phyloP scores from a whole-genome alignment of 2,113 vertebrate species.

The Candoia aspera region DNA sequence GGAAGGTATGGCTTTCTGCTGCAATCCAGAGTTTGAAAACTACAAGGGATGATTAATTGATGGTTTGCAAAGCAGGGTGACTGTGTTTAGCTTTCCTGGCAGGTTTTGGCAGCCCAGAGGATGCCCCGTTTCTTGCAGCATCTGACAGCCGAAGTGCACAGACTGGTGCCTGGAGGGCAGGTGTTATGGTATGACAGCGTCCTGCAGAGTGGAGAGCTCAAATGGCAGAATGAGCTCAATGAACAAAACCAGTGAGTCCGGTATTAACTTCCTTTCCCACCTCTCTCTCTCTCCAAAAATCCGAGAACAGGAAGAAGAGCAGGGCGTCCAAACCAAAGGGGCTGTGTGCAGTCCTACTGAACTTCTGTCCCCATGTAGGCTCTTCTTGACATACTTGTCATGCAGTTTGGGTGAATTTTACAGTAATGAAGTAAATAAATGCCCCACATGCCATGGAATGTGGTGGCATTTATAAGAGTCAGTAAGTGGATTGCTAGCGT shows the following conservation, averaged over 20 bases:
- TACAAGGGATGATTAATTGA: neutral
- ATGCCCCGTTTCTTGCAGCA: constrained; percentile 80
- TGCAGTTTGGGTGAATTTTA: neutral
- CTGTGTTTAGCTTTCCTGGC: neutral
- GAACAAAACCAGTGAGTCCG: constrained; percentile 79
- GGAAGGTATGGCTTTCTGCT: neutral
- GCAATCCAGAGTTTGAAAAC: neutral
- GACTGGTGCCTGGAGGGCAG: constrained; percentile 74
- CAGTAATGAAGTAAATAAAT: neutral
- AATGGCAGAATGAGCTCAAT: constrained; percentile 94
- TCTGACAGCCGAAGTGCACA: constrained; percentile 80
- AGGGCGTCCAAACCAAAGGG: neutral
- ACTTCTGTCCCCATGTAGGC: neutral
- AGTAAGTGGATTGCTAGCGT: neutral
- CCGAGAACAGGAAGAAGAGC: neutral
- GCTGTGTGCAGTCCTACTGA: neutral
- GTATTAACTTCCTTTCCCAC: fast-evolving
- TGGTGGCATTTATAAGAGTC: neutral
- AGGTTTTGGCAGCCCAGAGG: constrained; percentile 78
- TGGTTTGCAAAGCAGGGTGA: neutral
- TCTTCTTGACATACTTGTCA: neutral
- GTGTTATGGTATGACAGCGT: constrained; percentile 96
- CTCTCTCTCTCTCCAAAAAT: neutral
- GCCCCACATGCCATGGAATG: neutral
- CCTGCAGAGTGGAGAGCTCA: constrained; percentile 74